Evolutionary conservation across 2,797 vertebrate genomes (phyloP).

Genomic region (Malacoraja senta): DNA sequence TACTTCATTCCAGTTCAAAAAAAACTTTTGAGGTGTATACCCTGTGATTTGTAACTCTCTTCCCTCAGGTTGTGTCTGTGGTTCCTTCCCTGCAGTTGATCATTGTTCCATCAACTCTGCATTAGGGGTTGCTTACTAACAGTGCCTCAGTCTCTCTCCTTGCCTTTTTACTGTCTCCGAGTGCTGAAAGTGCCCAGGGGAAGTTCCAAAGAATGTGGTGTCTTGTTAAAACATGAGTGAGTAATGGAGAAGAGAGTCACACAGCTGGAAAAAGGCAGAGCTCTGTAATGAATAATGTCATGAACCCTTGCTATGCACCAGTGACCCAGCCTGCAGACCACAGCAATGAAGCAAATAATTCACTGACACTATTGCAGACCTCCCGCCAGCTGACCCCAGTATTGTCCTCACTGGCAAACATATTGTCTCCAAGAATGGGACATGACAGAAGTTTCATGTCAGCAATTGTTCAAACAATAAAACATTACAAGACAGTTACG

Average conservation of each 20-base stretch:
- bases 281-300: slow-evolving; percentile 55
- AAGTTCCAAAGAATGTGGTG: slow-evolving; percentile 61
- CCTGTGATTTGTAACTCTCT: slow-evolving; percentile 48
- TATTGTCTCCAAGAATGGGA: slow-evolving; percentile 54
- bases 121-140: slow-evolving; percentile 57
- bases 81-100: slow-evolving; percentile 58
- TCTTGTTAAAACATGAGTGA: slow-evolving; percentile 67
- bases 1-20: neutral
- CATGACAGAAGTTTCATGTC: slow-evolving; percentile 51
- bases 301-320: slow-evolving; percentile 50
- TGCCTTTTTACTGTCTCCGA: slow-evolving; percentile 49
- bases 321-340: slow-evolving; percentile 55
- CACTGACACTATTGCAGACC: slow-evolving; percentile 54
- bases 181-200: slow-evolving; percentile 57
- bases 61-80: slow-evolving; percentile 54
- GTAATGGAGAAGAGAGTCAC: slow-evolving; percentile 46
- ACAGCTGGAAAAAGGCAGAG: slow-evolving; percentile 50
- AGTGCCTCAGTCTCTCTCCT: slow-evolving; percentile 50
- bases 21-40: neutral
- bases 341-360: slow-evolving; percentile 60
- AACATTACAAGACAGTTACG: slow-evolving; percentile 42
- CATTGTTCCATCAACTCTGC: slow-evolving; percentile 54
- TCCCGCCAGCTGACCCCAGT: slow-evolving; percentile 52
- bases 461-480: slow-evolving; percentile 59
- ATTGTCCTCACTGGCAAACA: slow-evolving; percentile 59